These are phyloP conservation scores for Furcifer pardalis DNA, from an alignment of 2,797 vertebrate genomes.

Conservation along the genomic window DNA sequence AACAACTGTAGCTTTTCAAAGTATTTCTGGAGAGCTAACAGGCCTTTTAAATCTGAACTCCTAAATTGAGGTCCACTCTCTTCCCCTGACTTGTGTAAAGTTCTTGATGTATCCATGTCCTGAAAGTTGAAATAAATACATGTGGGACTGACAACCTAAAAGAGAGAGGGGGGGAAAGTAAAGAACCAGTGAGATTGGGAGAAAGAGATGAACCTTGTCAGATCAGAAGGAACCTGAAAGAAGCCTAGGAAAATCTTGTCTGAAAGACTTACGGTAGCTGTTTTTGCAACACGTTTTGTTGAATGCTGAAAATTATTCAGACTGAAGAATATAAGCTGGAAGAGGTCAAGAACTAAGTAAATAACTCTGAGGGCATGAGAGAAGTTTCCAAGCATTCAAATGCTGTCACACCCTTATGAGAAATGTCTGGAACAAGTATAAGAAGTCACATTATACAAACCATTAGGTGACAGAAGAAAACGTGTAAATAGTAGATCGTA, in stretches of 20 bases:
- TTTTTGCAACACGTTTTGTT: slow-evolving; percentile 24
- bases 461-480: not conserved
- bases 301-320: slow-evolving; percentile 33
- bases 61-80: not conserved
- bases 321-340: not conserved
- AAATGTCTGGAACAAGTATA: not conserved
- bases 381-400: not conserved
- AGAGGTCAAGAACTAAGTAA: not conserved
- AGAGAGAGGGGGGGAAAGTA: not conserved
- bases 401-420: not conserved
- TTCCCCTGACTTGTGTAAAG: not conserved
- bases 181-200: not conserved
- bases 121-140: not conserved
- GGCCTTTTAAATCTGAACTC: not conserved
- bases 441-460: not conserved
- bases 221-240: slow-evolving; percentile 54
- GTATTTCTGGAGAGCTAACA: not conserved
- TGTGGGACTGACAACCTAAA: not conserved
- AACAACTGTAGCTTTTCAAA: not conserved
- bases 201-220: not conserved
- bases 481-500: not conserved
- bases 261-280: slow-evolving; percentile 50
- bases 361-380: not conserved
- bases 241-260: slow-evolving; percentile 12
- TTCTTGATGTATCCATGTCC: not conserved